Conservation (phyloP, 2,888 invertebrate genomes). For the Clostera curtula region DNA sequence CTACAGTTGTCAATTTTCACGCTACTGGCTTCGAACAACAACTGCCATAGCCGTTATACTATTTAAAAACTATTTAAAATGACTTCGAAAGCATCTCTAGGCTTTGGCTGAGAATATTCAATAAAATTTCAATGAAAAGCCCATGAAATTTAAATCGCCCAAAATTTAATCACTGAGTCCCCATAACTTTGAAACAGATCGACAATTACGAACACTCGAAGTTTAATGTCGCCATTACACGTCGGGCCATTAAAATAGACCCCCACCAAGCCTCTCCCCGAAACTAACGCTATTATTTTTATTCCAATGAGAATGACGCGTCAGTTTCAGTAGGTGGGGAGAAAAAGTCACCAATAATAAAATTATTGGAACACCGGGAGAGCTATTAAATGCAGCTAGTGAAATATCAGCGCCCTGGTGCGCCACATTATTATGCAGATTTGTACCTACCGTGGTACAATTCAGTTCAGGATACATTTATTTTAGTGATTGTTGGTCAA, state of each 20-base stretch:
- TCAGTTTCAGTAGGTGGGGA: constrained; percentile 42
- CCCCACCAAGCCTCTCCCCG: constrained; percentile 34
- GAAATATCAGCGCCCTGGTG: constrained; percentile 56
- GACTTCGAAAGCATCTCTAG: too few species aligned
- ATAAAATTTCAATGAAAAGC: too few species aligned
- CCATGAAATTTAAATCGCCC: too few species aligned
- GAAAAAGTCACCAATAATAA: constrained; percentile 68
- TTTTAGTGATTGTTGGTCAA: too few species aligned
- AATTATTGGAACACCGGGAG: constrained; percentile 66
- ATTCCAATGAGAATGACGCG: constrained; percentile 49
- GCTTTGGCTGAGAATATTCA: too few species aligned
- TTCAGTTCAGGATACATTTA: too few species aligned
- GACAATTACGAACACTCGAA: constrained; percentile 34
- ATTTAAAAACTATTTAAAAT: too few species aligned
- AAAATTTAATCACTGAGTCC: constrained; percentile 18
- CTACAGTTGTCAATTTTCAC: too few species aligned
- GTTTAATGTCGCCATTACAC: constrained; percentile 22
- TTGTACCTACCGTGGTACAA: too few species aligned
- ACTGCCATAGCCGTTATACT: too few species aligned
- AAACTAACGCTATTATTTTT: constrained; percentile 50
- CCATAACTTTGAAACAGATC: constrained; percentile 25
- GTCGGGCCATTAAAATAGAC: constrained; percentile 27
- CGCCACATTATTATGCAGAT: too few species aligned
- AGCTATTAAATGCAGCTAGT: constrained; percentile 70
- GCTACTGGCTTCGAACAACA: too few species aligned